These are phyloP conservation scores for Cataglyphis hispanica DNA, from an alignment of 1,140 invertebrate genomes.

Conservation along the genomic window DNA sequence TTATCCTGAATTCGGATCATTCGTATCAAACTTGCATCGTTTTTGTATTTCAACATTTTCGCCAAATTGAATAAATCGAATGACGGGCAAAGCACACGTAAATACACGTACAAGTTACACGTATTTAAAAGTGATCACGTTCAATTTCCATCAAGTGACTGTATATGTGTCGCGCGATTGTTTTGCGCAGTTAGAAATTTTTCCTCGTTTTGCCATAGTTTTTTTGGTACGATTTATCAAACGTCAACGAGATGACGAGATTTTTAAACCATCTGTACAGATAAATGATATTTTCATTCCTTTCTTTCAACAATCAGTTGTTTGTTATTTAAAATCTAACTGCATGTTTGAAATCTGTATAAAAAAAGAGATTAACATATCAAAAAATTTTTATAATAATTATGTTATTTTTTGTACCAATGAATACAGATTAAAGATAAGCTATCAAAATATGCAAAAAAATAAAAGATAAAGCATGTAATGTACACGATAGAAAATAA, in stretches of 20 bases:
- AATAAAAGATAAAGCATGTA: neutral
- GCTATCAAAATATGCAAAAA: neutral
- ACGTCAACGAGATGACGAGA: slow-evolving; percentile 1
- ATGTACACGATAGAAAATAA: neutral
- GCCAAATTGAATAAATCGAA: neutral
- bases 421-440: neutral
- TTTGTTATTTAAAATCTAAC: neutral
- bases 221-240: slow-evolving; percentile 43
- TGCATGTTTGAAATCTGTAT: neutral
- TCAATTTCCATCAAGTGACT: slow-evolving; percentile 14
- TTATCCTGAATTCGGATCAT: slow-evolving; percentile 1
- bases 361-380: neutral
- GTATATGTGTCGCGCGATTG: neutral
- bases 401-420: neutral
- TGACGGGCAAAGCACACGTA: neutral
- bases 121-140: slow-evolving; percentile 7
- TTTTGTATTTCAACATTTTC: slow-evolving; percentile 6
- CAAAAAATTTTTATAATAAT: neutral
- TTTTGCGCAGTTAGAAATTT: neutral
- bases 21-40: neutral
- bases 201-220: neutral
- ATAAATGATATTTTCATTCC: slow-evolving; percentile 12
- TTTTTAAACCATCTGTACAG: neutral
- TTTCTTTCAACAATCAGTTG: slow-evolving; percentile 6
- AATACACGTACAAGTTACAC: too few species aligned